Evolutionary conservation across 92 coral and sea anemone species (phyloP).

Genomic region (Diadumene lineata): DNA sequence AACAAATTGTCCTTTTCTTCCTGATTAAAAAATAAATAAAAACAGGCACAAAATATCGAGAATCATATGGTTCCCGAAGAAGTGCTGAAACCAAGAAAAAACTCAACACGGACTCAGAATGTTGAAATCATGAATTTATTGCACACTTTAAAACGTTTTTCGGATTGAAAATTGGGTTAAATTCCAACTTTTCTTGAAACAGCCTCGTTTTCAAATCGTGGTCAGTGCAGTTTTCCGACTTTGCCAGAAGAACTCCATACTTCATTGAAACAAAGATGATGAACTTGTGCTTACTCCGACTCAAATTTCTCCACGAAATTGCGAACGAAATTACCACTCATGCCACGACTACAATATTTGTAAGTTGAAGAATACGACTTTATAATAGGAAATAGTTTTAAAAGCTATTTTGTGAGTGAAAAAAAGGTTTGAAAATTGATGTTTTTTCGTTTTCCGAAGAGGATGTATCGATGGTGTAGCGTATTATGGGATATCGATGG

Average conservation of each 20-base stretch:
- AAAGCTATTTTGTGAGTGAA: not conserved
- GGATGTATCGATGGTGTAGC: slow-evolving; percentile 20
- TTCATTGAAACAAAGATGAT: not conserved
- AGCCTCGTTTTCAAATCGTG: slow-evolving; percentile 43
- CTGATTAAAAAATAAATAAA: no score
- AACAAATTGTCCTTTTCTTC: no score
- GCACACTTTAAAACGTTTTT: no score
- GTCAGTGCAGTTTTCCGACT: not conserved
- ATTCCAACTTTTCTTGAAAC: not conserved
- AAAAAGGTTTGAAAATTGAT: slow-evolving; percentile 12
- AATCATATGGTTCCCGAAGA: no score
- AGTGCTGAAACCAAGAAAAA: no score
- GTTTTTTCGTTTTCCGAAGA: not conserved
- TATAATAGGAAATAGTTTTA: not conserved
- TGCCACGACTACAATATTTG: not conserved
- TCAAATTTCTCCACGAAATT: not conserved
- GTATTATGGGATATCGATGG: slow-evolving; percentile 81
- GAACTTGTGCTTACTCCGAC: not conserved
- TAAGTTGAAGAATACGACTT: not conserved
- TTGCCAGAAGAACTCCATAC: not conserved
- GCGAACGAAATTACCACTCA: not conserved
- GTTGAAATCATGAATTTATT: no score
- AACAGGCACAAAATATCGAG: no score
- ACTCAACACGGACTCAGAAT: no score
- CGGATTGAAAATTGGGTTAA: no score